Base-by-base conservation (phyloP, 2,797 vertebrate genomes). In the Acipenser transmontanus region DNA sequence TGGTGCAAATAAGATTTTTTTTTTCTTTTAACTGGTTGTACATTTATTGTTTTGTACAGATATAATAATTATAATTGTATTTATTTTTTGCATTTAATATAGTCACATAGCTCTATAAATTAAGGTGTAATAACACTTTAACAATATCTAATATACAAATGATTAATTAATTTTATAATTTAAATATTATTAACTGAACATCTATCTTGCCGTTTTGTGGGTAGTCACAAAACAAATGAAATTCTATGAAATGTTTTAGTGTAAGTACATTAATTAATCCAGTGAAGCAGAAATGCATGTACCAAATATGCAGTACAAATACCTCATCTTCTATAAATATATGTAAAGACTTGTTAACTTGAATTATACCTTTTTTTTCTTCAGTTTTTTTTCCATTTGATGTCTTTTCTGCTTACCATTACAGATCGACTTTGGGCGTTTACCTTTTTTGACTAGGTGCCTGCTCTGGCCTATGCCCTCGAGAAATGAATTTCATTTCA, bases 401-500 rank as follows among this genome's bases (percentile, higher is more conserved):
- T 72, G 84, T 91, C 87, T 82, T 81, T 71, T 78, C 69, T 66
- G 70, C 78, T 90, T 82, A 87, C 77, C 77, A 72, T 80, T 77
- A 81, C 75, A 75, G 71, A 80, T 77, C 68, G 68, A 67, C 72
- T 75, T 7, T 83, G 71, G 72, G 75, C 61, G 67, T 76, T 89
- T 85, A 88, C 82, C 83, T 7, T 61, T 84, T 86, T 76, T 88
- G 88, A 91, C 87, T 83, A 84, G 82, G 77, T 83, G 77, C 77
- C 83, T 82, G 79, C 73, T 79, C 82, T 77, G 81, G 74, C 81
- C 79, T 75, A 75, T 78, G 84, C 85, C 85, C 76, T 61, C 76
- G 80, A 87, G 87, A 83, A 74, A 86, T 71, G 75, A 69, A 81
- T 74, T 82, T 92, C 89, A 56, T 68, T 74, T 84, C 68, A 0